Percentiles rank a stretch among this genome's conserved stretches.
phyloP scores from a whole-genome alignment of 1,140 invertebrate genomes.

The Metopolophium dirhodum region DNA sequence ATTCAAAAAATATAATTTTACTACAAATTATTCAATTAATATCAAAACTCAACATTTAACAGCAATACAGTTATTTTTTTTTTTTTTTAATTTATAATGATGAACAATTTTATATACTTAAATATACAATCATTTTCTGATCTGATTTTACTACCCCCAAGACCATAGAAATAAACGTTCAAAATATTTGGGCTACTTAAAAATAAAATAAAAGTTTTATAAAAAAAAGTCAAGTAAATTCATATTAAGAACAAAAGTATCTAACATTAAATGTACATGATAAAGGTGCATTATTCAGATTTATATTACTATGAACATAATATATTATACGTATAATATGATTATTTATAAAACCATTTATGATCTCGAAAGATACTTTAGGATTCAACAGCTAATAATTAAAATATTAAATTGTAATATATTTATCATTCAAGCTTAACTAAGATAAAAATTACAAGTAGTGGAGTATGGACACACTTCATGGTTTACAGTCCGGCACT shows the following conservation, averaged over 20 bases:
- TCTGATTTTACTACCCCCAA: neutral
- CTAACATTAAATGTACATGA: neutral
- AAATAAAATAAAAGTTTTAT: neutral
- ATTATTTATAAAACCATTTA: neutral
- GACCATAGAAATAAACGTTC: neutral
- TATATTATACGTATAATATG: neutral
- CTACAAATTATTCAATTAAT: neutral
- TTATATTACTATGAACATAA: neutral
- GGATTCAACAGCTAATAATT: neutral
- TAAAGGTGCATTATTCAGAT: neutral
- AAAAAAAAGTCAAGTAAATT: neutral
- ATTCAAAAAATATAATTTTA: neutral
- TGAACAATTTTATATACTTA: neutral
- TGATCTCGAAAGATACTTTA: conserved; percentile 10
- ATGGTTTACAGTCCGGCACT: neutral
- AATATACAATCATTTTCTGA: neutral
- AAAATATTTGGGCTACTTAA: neutral
- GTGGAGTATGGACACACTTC: neutral
- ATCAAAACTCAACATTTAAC: neutral
- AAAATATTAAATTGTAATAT: neutral
- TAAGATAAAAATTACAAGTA: neutral
- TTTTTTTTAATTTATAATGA: neutral
- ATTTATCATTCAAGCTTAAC: neutral
- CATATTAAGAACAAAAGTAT: neutral
- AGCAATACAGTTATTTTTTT: neutral